These are phyloP conservation scores for Chironomus riparius DNA, from an alignment of 2,888 invertebrate species.

Conservation along the genomic window DNA sequence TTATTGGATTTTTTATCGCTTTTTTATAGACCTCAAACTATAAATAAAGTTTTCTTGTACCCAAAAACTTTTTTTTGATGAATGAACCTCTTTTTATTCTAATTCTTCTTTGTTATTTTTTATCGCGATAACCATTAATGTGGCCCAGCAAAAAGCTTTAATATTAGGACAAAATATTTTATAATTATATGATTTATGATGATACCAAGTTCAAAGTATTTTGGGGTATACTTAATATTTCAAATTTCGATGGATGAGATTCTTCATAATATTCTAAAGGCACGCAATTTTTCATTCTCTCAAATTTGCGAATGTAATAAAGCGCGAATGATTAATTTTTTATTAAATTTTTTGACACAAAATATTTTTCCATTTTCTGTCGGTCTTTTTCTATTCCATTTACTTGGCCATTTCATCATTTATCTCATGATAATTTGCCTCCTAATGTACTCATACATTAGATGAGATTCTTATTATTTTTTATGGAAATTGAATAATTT, in stretches of 20 bases:
- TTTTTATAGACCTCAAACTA: background rate
- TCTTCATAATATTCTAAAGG: background rate
- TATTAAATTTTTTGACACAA: background rate
- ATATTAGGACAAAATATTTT: background rate
- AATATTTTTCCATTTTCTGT: background rate
- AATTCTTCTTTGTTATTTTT: background rate
- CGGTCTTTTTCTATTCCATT: too few species aligned
- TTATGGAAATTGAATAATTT: background rate
- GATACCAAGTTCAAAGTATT: too few species aligned
- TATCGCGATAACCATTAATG: background rate
- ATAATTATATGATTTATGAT: slow-evolving; percentile 1
- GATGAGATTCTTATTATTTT: background rate
- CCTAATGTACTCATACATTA: background rate
- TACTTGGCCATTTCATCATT: too few species aligned
- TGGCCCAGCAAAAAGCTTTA: background rate
- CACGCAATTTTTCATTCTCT: background rate
- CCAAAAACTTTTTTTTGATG: too few species aligned
- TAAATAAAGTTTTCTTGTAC: background rate
- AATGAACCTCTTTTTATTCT: background rate
- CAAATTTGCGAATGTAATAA: too few species aligned
- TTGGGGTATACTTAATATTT: too few species aligned
- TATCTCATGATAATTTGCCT: background rate
- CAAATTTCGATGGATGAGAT: background rate
- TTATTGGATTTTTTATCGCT: too few species aligned
- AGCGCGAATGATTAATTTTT: background rate